Evolutionary conservation across 2,113 vertebrate species (phyloP).

Genomic region (Cygnus atratus): DNA sequence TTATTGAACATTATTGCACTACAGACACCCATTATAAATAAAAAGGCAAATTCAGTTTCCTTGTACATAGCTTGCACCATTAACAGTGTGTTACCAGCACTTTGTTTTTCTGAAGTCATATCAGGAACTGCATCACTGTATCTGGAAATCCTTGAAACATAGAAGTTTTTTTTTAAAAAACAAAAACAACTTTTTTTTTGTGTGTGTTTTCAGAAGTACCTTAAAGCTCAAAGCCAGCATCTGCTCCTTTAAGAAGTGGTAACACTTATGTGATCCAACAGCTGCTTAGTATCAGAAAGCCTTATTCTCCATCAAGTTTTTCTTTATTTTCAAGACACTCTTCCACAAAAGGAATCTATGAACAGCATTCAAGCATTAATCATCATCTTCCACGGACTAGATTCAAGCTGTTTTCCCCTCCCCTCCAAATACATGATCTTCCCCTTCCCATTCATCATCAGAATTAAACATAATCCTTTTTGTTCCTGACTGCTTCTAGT

Average conservation of each 20-base stretch:
- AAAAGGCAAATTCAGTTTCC: not conserved
- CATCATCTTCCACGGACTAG: too few species aligned
- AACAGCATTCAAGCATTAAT: not conserved
- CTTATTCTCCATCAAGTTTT: not conserved
- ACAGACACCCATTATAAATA: not conserved
- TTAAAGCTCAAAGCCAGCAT: not conserved
- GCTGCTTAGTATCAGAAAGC: not conserved
- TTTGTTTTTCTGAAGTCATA: fast-evolving
- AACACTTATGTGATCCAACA: not conserved
- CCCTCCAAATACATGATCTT: not conserved
- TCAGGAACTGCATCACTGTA: fast-evolving
- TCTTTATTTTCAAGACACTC: not conserved
- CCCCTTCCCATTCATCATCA: not conserved
- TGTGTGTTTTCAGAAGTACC: not conserved
- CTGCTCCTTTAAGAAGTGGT: not conserved
- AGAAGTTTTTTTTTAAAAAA: not conserved
- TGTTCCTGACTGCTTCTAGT: not conserved
- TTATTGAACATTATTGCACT: slow-evolving; percentile 14
- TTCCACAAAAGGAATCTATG: not conserved
- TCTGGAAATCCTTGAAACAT: fast-evolving
- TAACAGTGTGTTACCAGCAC: fast-evolving
- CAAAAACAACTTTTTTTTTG: not conserved
- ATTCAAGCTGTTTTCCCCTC: not conserved
- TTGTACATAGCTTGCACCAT: fast-evolving
- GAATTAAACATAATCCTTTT: not conserved